phyloP scores from a whole-genome alignment of 2,888 invertebrate genomes.

The Melinopterus prodromus region DNA sequence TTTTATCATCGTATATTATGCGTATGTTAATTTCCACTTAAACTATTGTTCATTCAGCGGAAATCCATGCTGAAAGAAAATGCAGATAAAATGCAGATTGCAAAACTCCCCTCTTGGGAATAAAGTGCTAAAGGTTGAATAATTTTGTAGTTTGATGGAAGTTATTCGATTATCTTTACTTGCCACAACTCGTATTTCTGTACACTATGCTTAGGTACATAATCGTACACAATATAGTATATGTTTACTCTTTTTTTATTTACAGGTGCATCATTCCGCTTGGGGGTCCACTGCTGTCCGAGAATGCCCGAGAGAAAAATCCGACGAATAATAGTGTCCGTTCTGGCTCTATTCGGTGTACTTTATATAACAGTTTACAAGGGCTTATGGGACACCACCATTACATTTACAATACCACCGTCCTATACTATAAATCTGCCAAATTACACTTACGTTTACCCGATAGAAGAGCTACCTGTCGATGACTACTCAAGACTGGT shows the following conservation, averaged over 20 bases:
- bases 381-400: background rate
- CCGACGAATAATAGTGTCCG: constrained; percentile 9
- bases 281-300: background rate
- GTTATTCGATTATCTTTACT: too few species aligned
- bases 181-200: too few species aligned
- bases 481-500: constrained; percentile 61
- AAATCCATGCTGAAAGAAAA: too few species aligned
- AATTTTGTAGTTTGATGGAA: too few species aligned
- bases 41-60: too few species aligned
- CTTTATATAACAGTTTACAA: background rate
- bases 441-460: constrained; percentile 46
- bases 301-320: constrained; percentile 12
- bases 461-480: constrained; percentile 47
- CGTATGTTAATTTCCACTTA: too few species aligned
- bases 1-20: too few species aligned
- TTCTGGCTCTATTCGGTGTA: background rate
- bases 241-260: background rate
- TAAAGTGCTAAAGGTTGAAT: too few species aligned
- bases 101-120: too few species aligned
- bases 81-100: too few species aligned
- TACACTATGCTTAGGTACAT: too few species aligned
- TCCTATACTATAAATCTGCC: constrained; percentile 47
- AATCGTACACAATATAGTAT: too few species aligned
- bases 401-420: constrained; percentile 26
- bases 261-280: background rate